Evolutionary conservation across 2,888 invertebrate genomes (phyloP).

Genomic region (Acrocera orbiculus): DNA sequence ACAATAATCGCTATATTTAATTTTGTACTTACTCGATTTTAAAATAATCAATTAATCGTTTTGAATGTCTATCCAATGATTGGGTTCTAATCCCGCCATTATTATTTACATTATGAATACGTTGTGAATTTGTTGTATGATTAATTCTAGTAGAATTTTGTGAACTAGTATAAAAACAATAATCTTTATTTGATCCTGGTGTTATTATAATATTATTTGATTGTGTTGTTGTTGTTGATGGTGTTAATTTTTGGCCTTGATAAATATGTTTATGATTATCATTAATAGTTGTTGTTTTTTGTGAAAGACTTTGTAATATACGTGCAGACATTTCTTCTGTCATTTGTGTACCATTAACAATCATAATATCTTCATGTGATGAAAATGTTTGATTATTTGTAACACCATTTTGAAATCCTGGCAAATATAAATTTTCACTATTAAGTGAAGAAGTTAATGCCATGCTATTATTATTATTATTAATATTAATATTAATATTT

Average conservation of each 20-base stretch:
- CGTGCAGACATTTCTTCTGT: constrained; percentile 30
- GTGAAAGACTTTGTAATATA: constrained; percentile 30
- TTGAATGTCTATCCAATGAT: constrained; percentile 20
- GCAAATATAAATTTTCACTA: too few relatives aligned
- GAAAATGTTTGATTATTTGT: too few relatives aligned
- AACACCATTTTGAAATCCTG: too few relatives aligned
- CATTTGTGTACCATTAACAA: constrained; percentile 31
- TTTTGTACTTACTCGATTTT: constrained; percentile 19
- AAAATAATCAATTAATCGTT: constrained; percentile 19
- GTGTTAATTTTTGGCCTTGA: constrained; percentile 3
- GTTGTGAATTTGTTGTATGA: constrained; percentile 4
- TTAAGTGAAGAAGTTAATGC: constrained; percentile 1
- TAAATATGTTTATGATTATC: constrained; percentile 7
- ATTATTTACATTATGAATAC: constrained; percentile 19
- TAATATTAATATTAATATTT: neutral
- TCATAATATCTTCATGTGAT: constrained; percentile 25
- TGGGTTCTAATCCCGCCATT: constrained; percentile 24
- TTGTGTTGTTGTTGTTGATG: constrained; percentile 3
- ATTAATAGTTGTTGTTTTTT: constrained; percentile 25
- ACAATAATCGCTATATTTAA: neutral
- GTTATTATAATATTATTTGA: constrained; percentile 4
- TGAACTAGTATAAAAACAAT: constrained; percentile 17
- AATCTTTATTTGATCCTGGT: constrained; percentile 12
- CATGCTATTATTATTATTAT: constrained; percentile 1
- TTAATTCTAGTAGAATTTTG: constrained; percentile 1